Evolutionary conservation across 2,797 vertebrate species (phyloP).

Genomic region (Ptychobarbus kaznakovi): DNA sequence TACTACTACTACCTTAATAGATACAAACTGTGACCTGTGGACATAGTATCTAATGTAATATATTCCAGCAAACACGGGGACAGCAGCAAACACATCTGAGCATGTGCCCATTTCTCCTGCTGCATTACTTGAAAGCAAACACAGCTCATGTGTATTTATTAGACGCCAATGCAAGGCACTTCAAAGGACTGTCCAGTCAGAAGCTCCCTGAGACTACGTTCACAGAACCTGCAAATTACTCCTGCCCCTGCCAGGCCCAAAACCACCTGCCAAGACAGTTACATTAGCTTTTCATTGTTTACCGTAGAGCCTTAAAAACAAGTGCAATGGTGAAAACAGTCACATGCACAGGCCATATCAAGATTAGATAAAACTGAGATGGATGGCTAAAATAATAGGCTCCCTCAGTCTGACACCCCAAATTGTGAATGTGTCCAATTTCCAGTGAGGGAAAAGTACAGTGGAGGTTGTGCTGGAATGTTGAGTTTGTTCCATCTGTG

Average conservation of each 20-base stretch:
- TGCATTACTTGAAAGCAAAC: conserved; percentile 63
- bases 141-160: conserved; percentile 71
- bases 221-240: conserved; percentile 39
- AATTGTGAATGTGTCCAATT: conserved; percentile 28
- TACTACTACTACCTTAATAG: conserved; percentile 14
- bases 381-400: background rate
- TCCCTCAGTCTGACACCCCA: background rate
- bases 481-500: conserved; percentile 21
- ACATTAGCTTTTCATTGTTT: conserved; percentile 39
- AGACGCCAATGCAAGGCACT: conserved; percentile 66
- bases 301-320: conserved; percentile 14
- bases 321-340: background rate
- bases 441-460: conserved; percentile 15
- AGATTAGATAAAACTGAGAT: conserved; percentile 7
- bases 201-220: conserved; percentile 8
- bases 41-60: conserved; percentile 30
- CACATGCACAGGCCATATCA: background rate
- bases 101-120: conserved; percentile 31
- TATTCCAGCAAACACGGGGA: conserved; percentile 36
- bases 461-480: conserved; percentile 26
- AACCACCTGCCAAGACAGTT: conserved; percentile 36
- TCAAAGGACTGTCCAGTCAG: conserved; percentile 70
- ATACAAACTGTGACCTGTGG: conserved; percentile 23
- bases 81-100: conserved; percentile 25
- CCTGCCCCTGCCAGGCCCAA: conserved; percentile 35